Conservation (phyloP, 2,113 vertebrate species). For the Calyptomena viridis region DNA sequence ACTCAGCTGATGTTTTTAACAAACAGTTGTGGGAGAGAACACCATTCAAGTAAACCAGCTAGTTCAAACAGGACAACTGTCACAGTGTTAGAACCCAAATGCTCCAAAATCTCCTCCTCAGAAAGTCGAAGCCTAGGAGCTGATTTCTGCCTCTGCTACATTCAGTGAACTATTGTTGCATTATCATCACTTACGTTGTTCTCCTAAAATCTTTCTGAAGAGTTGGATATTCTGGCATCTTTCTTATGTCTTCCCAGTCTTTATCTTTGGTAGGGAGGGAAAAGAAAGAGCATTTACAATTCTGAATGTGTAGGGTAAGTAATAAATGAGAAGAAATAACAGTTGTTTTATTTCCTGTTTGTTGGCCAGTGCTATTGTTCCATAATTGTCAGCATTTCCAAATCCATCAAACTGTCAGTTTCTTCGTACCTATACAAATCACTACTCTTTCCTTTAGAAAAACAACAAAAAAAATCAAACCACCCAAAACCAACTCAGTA, state of each 20-base stretch:
- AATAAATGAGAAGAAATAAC: not conserved
- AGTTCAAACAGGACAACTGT: not conserved
- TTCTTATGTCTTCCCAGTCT: constrained; percentile 99
- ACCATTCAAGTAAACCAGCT: not conserved
- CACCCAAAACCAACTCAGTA: not conserved
- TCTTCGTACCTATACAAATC: not conserved
- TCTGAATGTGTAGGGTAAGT: not conserved
- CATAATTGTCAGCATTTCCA: not conserved
- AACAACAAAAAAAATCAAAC: not conserved
- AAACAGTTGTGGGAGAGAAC: not conserved
- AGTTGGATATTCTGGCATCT: constrained; percentile 99
- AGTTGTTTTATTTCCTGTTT: not conserved
- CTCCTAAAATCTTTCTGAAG: constrained; percentile 98
- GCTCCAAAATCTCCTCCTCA: not conserved
- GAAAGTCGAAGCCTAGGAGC: not conserved
- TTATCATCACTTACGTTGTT: constrained; percentile 89
- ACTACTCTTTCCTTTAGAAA: not conserved
- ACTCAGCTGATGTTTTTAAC: not conserved
- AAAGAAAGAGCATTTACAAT: constrained; percentile 34
- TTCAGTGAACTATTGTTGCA: not conserved
- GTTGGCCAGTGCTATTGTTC: not conserved
- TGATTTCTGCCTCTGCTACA: not conserved
- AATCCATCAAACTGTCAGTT: constrained; percentile 8
- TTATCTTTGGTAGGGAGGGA: constrained; percentile 80
- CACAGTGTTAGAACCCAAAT: not conserved